Conservation (phyloP, 2,888 invertebrate genomes). For the Lithophane semibrunnea region DNA sequence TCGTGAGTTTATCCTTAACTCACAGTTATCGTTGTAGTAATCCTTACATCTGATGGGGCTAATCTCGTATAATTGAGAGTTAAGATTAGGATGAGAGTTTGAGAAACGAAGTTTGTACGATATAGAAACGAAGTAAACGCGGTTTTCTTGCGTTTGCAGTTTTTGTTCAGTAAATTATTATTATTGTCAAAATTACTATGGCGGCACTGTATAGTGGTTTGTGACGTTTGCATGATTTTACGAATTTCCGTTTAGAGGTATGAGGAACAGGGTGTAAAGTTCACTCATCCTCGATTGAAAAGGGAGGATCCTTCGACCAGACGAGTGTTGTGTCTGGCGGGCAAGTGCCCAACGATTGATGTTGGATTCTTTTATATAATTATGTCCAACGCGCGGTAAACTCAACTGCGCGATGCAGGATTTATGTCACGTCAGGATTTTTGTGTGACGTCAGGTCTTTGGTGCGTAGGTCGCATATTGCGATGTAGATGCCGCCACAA, state of each 20-base stretch:
- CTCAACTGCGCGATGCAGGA: too few relatives aligned
- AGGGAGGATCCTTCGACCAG: too few relatives aligned
- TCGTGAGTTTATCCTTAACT: constrained; percentile 47
- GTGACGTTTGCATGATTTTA: background rate
- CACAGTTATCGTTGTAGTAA: constrained; percentile 65
- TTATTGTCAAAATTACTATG: background rate
- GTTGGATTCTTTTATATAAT: too few relatives aligned
- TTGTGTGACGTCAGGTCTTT: too few relatives aligned
- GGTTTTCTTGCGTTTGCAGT: background rate
- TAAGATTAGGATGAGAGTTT: constrained; percentile 18
- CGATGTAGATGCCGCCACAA: too few relatives aligned
- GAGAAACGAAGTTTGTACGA: constrained; percentile 51
- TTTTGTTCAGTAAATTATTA: background rate
- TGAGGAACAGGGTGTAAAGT: too few relatives aligned
- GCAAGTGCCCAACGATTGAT: too few relatives aligned
- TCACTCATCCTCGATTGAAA: too few relatives aligned
- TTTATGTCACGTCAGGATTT: too few relatives aligned
- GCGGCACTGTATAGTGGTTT: background rate
- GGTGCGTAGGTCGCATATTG: too few relatives aligned
- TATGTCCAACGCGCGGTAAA: too few relatives aligned
- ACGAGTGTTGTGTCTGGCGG: too few relatives aligned
- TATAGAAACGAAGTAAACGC: constrained; percentile 15
- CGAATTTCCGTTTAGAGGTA: background rate
- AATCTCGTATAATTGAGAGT: constrained; percentile 71
- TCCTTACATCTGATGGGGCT: constrained; percentile 69